Evolutionary conservation across 2,113 vertebrate genomes (phyloP).

Genomic region (Equus quagga): DNA sequence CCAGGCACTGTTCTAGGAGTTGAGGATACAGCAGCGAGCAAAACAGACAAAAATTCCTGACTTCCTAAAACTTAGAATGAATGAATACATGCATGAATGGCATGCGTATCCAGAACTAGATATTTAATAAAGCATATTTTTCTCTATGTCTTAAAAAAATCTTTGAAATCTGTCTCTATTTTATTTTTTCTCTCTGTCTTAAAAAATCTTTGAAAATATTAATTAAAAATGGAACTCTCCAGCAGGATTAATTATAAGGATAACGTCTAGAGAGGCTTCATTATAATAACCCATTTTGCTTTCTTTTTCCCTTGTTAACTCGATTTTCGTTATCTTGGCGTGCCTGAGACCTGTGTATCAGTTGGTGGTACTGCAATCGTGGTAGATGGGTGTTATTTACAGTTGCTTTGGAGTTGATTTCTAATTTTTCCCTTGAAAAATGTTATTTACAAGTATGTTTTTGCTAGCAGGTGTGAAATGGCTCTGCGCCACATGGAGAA

Average conservation of each 20-base stretch:
- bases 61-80: not conserved
- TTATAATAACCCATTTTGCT: not conserved
- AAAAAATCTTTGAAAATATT: conserved; percentile 14
- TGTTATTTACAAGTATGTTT: conserved; percentile 13
- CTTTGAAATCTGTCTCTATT: too few relatives aligned
- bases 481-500: conserved; percentile 32
- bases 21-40: not conserved
- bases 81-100: not conserved
- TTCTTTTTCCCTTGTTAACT: not conserved
- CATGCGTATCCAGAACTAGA: not conserved
- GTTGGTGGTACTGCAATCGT: not conserved
- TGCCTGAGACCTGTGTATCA: not conserved
- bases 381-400: not conserved
- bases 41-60: not conserved
- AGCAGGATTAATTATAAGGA: not conserved
- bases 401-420: conserved; percentile 43
- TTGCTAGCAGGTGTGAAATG: conserved; percentile 52
- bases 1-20: not conserved
- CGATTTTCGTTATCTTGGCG: not conserved
- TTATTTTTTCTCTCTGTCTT: not conserved
- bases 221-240: conserved; percentile 8
- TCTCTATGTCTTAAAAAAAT: not conserved
- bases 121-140: not conserved
- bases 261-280: not conserved
- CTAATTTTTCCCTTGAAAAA: conserved; percentile 61